Evolutionary conservation across 2,888 invertebrate species (phyloP).

Genomic region (Parthenolecanium corni): DNA sequence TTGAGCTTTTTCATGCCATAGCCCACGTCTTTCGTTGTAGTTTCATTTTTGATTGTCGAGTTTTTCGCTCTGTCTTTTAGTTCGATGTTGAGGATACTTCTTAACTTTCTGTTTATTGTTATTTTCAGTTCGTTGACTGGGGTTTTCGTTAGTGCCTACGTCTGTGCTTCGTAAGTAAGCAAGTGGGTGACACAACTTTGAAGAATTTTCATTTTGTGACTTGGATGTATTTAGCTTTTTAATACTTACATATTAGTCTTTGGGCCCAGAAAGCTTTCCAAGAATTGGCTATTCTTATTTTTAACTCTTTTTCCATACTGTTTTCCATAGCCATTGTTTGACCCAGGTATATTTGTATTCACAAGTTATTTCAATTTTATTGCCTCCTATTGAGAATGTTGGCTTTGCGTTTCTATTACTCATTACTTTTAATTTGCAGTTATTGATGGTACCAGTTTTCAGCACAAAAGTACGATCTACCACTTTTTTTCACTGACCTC

Average conservation of each 20-base stretch:
- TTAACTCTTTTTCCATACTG: background rate
- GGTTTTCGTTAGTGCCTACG: background rate
- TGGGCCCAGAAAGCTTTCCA: background rate
- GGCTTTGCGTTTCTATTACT: background rate
- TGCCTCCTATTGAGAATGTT: background rate
- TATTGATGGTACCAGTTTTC: too few relatives aligned
- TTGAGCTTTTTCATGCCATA: background rate
- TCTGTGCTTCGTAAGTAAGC: background rate
- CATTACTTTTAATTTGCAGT: background rate
- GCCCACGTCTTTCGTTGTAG: background rate
- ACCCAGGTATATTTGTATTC: background rate
- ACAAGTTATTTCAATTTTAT: background rate
- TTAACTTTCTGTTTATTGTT: too few relatives aligned
- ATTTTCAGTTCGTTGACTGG: too few relatives aligned
- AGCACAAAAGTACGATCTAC: too few relatives aligned
- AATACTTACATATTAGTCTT: background rate
- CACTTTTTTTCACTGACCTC: too few relatives aligned
- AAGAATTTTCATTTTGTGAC: background rate
- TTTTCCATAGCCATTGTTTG: background rate
- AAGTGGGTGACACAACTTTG: background rate
- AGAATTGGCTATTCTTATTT: background rate
- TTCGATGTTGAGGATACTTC: background rate
- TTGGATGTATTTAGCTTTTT: background rate
- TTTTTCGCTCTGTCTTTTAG: background rate
- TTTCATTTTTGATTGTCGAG: too few relatives aligned